Evolutionary conservation across 2,888 invertebrate species (phyloP).

Genomic region (Ypsolopha scabrella): DNA sequence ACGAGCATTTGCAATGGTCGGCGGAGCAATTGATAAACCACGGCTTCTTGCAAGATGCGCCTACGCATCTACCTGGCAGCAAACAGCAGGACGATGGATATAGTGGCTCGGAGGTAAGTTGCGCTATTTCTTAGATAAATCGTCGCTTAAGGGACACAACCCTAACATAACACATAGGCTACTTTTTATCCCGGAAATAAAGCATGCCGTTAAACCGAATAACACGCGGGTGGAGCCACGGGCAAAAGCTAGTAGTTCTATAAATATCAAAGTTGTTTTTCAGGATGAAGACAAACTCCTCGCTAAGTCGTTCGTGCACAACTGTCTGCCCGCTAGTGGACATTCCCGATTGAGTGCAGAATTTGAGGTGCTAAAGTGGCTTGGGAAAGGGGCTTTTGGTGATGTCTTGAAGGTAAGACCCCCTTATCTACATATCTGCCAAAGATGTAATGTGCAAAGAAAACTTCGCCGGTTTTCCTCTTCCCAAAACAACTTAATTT

Average conservation of each 20-base stretch:
- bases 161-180: too few relatives aligned
- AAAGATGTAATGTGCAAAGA: too few relatives aligned
- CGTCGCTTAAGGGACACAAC: too few relatives aligned
- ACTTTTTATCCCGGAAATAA: too few relatives aligned
- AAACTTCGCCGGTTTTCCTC: too few relatives aligned
- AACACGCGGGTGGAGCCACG: too few relatives aligned
- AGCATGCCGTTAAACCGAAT: too few relatives aligned
- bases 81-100: constrained; percentile 32
- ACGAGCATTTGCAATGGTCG: constrained; percentile 80
- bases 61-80: constrained; percentile 52
- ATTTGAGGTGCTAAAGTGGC: constrained; percentile 83
- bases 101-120: constrained; percentile 40
- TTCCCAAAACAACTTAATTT: too few relatives aligned
- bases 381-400: constrained; percentile 97
- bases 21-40: constrained; percentile 83
- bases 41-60: constrained; percentile 73
- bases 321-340: constrained; percentile 39
- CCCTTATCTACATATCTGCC: too few relatives aligned
- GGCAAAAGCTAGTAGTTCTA: too few relatives aligned
- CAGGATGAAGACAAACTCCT: constrained; percentile 39
- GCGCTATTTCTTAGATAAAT: neutral
- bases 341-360: constrained; percentile 84
- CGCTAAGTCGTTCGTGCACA: constrained; percentile 28
- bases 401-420: constrained; percentile 88
- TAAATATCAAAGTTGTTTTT: neutral